Evolutionary conservation across 2,888 invertebrate species (phyloP).

Genomic region (Oscheius sp.): DNA sequence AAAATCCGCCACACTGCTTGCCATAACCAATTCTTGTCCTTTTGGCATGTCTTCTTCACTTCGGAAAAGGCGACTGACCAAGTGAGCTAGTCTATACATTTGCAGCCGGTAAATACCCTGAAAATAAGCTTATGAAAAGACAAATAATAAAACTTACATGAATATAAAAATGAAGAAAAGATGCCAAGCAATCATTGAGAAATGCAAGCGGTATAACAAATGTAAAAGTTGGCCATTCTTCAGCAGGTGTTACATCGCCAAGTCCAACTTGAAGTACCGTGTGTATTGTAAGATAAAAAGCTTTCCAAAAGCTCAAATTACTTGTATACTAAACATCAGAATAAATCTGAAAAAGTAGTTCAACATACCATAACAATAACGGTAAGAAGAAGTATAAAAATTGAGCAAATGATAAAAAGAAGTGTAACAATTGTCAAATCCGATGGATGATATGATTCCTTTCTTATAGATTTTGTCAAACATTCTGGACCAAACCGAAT

Average conservation of each 20-base stretch:
- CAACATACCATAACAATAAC: constrained; percentile 5
- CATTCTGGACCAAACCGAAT: constrained; percentile 4
- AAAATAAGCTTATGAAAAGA: neutral
- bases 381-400: constrained; percentile 1
- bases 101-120: constrained; percentile 24
- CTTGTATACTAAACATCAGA: neutral
- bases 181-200: constrained; percentile 12
- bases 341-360: neutral
- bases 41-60: neutral
- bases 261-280: constrained; percentile 26
- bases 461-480: neutral
- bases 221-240: constrained; percentile 25
- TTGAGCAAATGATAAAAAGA: constrained; percentile 4
- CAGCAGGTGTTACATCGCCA: constrained; percentile 22
- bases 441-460: constrained; percentile 11
- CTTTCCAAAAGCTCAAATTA: neutral
- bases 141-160: neutral
- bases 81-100: constrained; percentile 8
- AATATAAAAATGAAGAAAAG: constrained; percentile 15
- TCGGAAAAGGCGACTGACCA: neutral
- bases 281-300: constrained; percentile 22
- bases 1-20: constrained; percentile 22
- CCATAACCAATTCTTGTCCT: neutral
- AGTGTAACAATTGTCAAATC: constrained; percentile 15
- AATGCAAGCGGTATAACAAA: constrained; percentile 18